phyloP scores from a whole-genome alignment of 2,888 invertebrate species.

The Heliothis peltigera region DNA sequence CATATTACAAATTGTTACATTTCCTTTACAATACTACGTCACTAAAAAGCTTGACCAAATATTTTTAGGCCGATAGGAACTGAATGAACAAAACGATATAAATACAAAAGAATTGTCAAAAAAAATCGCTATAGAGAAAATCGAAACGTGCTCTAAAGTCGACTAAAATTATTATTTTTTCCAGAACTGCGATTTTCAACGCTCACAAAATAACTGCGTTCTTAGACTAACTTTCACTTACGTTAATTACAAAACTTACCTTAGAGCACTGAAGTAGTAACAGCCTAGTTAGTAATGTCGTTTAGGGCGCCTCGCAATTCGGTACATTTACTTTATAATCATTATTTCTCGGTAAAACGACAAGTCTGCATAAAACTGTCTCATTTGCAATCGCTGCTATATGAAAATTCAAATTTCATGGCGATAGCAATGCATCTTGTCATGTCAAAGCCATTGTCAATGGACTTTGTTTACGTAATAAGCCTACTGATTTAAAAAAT shows the following conservation, averaged over 20 bases:
- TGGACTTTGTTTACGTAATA: not conserved
- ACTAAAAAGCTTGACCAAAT: conserved; percentile 82
- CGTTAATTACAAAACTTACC: conserved; percentile 80
- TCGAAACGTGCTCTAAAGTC: conserved; percentile 73
- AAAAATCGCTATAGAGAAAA: conserved; percentile 67
- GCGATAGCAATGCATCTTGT: conserved; percentile 1
- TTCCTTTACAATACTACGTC: conserved; percentile 71
- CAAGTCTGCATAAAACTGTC: not conserved
- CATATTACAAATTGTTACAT: conserved; percentile 79
- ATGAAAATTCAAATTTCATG: not conserved
- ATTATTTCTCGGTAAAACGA: conserved; percentile 9
- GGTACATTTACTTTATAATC: conserved; percentile 22
- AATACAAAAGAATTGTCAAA: conserved; percentile 67
- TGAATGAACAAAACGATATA: conserved; percentile 71
- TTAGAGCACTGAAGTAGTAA: conserved; percentile 74
- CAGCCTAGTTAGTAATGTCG: conserved; percentile 72
- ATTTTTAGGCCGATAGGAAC: conserved; percentile 88
- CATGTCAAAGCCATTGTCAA: not conserved
- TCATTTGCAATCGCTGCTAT: not conserved
- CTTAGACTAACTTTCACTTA: conserved; percentile 83
- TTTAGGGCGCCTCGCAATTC: conserved; percentile 64
- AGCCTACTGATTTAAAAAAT: not conserved
- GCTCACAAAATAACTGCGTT: conserved; percentile 69
- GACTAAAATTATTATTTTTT: conserved; percentile 61
- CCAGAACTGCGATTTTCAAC: conserved; percentile 59